Percentiles rank a stretch among this genome's conserved stretches.
phyloP scores from a whole-genome alignment of 2,888 invertebrate genomes.

The Heliconius aoede region DNA sequence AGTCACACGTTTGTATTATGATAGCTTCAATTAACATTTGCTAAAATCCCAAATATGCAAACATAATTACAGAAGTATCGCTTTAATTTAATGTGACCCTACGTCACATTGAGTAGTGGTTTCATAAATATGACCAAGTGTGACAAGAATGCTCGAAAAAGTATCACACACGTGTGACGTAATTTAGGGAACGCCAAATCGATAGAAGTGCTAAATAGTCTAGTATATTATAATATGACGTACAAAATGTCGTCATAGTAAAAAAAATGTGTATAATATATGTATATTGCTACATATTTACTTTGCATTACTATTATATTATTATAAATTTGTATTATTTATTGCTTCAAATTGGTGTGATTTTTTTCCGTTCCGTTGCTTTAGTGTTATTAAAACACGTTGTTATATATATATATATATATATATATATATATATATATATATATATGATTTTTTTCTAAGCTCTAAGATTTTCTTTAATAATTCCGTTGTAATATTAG shows the following conservation, averaged over 20 bases:
- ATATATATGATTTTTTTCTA: background rate
- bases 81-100: too few relatives aligned
- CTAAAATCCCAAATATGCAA: too few relatives aligned
- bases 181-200: background rate
- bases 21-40: too few relatives aligned
- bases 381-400: conserved; percentile 7
- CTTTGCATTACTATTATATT: background rate
- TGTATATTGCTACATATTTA: background rate
- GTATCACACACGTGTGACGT: background rate
- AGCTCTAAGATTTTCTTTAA: background rate
- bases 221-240: background rate
- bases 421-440: too few relatives aligned
- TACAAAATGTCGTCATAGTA: background rate
- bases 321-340: conserved; percentile 1
- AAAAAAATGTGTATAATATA: conserved; percentile 5
- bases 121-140: background rate
- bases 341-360: conserved; percentile 13
- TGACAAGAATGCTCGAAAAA: background rate
- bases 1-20: background rate
- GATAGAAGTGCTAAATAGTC: conserved; percentile 9
- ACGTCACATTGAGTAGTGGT: background rate
- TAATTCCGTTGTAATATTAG: conserved; percentile 1
- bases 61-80: background rate
- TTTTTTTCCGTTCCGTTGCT: background rate
- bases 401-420: too few relatives aligned